These are phyloP conservation scores for Philaethria dido DNA, from an alignment of 2,888 invertebrate genomes.

Conservation along the genomic window DNA sequence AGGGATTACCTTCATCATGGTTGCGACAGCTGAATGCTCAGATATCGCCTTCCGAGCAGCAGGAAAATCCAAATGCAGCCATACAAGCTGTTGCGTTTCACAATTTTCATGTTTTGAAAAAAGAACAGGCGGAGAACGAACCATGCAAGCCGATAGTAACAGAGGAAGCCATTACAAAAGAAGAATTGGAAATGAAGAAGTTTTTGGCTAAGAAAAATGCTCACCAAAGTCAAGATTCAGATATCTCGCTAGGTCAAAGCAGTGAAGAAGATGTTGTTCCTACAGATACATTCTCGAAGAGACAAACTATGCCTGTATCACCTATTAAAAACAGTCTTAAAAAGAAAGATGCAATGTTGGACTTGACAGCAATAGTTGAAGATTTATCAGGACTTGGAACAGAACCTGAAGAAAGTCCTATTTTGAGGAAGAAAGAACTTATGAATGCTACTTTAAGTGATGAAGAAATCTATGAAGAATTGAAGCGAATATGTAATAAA, in stretches of 20 bases:
- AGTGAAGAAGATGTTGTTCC: conserved; percentile 80
- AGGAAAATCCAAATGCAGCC: conserved; percentile 95
- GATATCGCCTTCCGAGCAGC: conserved; percentile 93
- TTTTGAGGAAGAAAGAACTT: conserved; percentile 85
- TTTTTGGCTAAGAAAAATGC: conserved; percentile 89
- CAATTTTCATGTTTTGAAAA: conserved; percentile 91
- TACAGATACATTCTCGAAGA: conserved; percentile 65
- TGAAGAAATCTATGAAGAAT: conserved; percentile 89
- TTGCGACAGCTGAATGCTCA: conserved; percentile 90
- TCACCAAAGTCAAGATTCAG: conserved; percentile 86
- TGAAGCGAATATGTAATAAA: conserved; percentile 90
- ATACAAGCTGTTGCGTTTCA: conserved; percentile 96
- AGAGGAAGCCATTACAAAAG: conserved; percentile 90
- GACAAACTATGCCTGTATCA: conserved; percentile 83
- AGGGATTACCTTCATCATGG: conserved; percentile 94
- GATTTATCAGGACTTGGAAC: conserved; percentile 73
- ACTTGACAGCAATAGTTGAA: conserved; percentile 68
- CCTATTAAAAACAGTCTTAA: conserved; percentile 72
- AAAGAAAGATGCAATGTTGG: conserved; percentile 71
- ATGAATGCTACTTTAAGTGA: conserved; percentile 85
- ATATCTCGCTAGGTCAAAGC: conserved; percentile 78
- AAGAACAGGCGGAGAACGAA: conserved; percentile 89
- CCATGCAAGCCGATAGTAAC: conserved; percentile 92
- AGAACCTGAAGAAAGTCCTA: conserved; percentile 82
- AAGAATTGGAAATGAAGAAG: conserved; percentile 92